Percentiles rank a stretch among this genome's conserved stretches.
These are phyloP conservation scores for Neotoma lepida DNA, from an alignment of 2,113 vertebrate species.

Conservation along the genomic window DNA sequence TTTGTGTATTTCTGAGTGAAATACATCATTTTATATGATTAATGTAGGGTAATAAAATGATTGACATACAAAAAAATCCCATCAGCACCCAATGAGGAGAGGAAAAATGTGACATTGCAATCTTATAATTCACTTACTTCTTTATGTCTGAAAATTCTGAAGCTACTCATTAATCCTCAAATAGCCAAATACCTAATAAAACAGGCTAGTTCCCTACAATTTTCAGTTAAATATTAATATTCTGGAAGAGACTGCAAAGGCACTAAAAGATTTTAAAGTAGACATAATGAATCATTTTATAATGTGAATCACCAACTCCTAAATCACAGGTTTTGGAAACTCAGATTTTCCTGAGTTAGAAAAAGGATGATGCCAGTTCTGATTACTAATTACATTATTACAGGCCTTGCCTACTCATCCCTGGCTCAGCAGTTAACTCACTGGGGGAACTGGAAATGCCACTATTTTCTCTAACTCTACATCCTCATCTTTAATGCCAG, in stretches of 20 bases:
- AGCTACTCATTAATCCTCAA: slow-evolving; percentile 26
- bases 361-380: not conserved
- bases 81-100: not conserved
- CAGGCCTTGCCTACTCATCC: not conserved
- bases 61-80: not conserved
- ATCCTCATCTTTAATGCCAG: not conserved
- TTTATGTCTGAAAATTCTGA: not conserved
- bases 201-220: not conserved
- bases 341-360: slow-evolving; percentile 8
- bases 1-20: not conserved
- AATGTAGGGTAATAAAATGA: not conserved
- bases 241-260: slow-evolving; percentile 12
- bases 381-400: not conserved
- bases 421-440: not conserved
- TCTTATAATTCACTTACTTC: not conserved
- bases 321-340: slow-evolving; percentile 25
- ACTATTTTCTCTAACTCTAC: not conserved
- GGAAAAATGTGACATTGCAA: not conserved
- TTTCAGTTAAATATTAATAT: not conserved
- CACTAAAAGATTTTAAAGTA: not conserved
- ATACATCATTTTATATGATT: not conserved
- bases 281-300: not conserved
- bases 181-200: slow-evolving; percentile 15
- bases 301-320: not conserved
- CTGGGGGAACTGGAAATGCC: not conserved